These are phyloP conservation scores for Papilio machaon DNA, from an alignment of 1,140 invertebrate species.

Conservation along the genomic window DNA sequence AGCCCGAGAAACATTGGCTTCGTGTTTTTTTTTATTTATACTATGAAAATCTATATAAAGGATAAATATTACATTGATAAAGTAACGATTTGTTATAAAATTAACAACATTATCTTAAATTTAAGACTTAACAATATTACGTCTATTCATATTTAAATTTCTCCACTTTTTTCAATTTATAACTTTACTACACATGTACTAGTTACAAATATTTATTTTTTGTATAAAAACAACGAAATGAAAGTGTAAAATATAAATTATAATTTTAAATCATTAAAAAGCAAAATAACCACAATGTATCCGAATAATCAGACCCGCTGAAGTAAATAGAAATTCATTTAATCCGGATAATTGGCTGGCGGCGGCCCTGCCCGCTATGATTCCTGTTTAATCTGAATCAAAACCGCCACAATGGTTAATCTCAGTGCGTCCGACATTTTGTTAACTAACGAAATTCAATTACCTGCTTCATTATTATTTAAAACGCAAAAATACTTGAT, in stretches of 20 bases:
- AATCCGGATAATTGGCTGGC: neutral
- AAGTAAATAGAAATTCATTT: constrained; percentile 23
- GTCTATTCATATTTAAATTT: too few relatives aligned
- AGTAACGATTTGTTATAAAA: too few relatives aligned
- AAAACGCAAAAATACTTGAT: neutral
- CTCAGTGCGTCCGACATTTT: constrained; percentile 5
- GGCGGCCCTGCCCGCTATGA: neutral
- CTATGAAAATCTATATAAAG: too few relatives aligned
- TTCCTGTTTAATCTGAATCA: constrained; percentile 9
- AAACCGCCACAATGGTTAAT: constrained; percentile 7
- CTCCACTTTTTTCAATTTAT: too few relatives aligned
- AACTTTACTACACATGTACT: too few relatives aligned
- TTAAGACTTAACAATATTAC: too few relatives aligned
- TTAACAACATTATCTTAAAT: too few relatives aligned
- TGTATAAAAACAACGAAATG: too few relatives aligned
- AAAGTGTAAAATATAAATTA: neutral
- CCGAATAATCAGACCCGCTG: neutral
- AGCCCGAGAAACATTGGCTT: too few relatives aligned
- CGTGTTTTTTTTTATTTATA: too few relatives aligned
- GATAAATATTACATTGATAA: too few relatives aligned
- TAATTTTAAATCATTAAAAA: neutral
- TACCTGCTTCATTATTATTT: constrained; percentile 1
- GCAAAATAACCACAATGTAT: neutral
- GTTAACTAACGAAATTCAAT: constrained; percentile 18
- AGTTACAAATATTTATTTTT: too few relatives aligned